Conservation (phyloP, 1,140 invertebrate species). For the Drosophila kanapiae region DNA sequence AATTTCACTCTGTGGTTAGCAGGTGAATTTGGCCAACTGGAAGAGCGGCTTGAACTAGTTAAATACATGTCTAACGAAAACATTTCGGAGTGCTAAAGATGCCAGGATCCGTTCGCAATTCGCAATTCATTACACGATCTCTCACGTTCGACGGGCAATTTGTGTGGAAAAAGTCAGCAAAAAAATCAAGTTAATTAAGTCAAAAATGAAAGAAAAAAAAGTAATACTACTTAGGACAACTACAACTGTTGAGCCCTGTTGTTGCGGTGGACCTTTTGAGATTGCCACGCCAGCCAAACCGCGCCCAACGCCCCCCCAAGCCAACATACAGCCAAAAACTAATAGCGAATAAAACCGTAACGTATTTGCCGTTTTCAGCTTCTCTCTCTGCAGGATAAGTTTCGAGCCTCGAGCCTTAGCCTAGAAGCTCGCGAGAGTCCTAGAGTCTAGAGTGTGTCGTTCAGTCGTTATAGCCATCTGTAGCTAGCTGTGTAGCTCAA, state of each 20-base stretch:
- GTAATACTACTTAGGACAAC: constrained; percentile 50
- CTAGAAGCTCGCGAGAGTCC: constrained; percentile 66
- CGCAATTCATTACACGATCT: constrained; percentile 49
- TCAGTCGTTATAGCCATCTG: constrained; percentile 64
- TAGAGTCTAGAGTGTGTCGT: constrained; percentile 66
- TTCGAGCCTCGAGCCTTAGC: constrained; percentile 70
- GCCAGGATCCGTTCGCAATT: constrained; percentile 52
- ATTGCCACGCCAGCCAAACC: constrained; percentile 56
- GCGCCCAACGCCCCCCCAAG: constrained; percentile 69
- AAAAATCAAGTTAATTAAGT: constrained; percentile 47
- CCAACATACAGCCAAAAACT: constrained; percentile 55
- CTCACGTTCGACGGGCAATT: constrained; percentile 74
- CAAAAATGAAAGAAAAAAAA: constrained; percentile 37
- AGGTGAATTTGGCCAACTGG: constrained; percentile 68
- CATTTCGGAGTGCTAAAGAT: constrained; percentile 54
- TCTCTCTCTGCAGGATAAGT: constrained; percentile 81
- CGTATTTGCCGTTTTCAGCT: constrained; percentile 84
- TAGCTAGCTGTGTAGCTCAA: constrained; percentile 67
- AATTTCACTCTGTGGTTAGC: constrained; percentile 64
- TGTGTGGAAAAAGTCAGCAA: constrained; percentile 84
- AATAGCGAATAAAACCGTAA: constrained; percentile 70
- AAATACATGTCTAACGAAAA: constrained; percentile 25
- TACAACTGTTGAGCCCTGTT: constrained; percentile 73
- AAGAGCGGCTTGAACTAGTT: constrained; percentile 25
- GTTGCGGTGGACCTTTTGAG: constrained; percentile 62